Conservation (phyloP, 1,140 invertebrate genomes). For the Drosophila guanche region DNA sequence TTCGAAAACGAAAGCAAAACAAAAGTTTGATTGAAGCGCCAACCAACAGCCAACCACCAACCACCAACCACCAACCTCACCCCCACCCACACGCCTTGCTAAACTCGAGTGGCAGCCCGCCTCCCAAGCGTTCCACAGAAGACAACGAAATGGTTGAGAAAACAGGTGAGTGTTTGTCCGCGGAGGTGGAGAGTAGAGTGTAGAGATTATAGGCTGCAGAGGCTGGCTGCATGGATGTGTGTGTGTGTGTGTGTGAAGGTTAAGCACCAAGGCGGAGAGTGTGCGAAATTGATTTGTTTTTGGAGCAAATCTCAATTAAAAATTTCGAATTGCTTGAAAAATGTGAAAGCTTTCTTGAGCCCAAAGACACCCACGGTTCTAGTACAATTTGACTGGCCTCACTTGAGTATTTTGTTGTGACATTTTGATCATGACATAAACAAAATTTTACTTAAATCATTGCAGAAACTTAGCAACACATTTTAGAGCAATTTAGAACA, state of each 20-base stretch:
- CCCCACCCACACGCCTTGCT: constrained; percentile 43
- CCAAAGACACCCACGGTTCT: too few relatives aligned
- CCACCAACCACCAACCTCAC: constrained; percentile 9
- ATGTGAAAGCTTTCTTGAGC: background rate
- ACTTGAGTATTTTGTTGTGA: too few relatives aligned
- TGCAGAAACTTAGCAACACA: too few relatives aligned
- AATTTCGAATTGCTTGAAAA: background rate
- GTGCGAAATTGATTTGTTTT: constrained; percentile 33
- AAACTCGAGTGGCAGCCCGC: constrained; percentile 57
- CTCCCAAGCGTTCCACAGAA: constrained; percentile 18
- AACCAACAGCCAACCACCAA: constrained; percentile 1
- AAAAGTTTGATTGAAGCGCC: constrained; percentile 17
- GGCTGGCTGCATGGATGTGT: background rate
- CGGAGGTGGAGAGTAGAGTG: constrained; percentile 20
- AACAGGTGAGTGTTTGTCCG: constrained; percentile 64
- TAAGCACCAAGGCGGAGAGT: constrained; percentile 39
- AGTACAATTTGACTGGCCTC: too few relatives aligned
- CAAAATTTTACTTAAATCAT: too few relatives aligned
- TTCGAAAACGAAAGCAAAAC: constrained; percentile 52
- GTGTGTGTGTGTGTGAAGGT: constrained; percentile 47
- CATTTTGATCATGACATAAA: too few relatives aligned
- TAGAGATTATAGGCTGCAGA: constrained; percentile 22
- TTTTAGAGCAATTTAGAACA: too few relatives aligned
- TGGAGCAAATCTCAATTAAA: constrained; percentile 19
- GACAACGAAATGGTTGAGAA: constrained; percentile 73